Percentiles rank a stretch among this genome's conserved stretches.
Conservation (phyloP, 2,113 vertebrate species). For the Seriola quinqueradiata region DNA sequence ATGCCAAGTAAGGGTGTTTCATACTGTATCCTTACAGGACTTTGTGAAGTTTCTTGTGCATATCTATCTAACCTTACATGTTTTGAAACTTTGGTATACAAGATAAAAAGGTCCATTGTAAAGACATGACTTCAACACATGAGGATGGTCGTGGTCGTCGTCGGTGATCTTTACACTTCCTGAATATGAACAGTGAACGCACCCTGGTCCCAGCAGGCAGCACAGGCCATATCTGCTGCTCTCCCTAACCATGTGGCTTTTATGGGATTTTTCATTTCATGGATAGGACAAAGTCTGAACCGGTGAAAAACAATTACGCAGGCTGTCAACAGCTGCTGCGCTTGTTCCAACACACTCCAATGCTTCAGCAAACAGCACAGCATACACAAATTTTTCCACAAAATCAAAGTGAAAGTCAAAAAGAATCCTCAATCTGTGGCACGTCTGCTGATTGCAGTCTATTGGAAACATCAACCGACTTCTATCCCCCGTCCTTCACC, state of each 20-base stretch:
- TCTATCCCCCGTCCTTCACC: constrained; percentile 27
- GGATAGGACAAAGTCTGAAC: constrained; percentile 68
- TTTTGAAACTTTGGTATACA: neutral
- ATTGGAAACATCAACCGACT: constrained; percentile 18
- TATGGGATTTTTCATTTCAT: constrained; percentile 67
- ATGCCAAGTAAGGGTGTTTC: neutral
- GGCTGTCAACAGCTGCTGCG: constrained; percentile 67
- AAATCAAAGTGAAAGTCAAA: constrained; percentile 52
- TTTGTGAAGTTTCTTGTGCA: neutral
- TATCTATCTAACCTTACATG: neutral
- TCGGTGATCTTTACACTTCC: constrained; percentile 24
- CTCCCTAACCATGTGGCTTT: constrained; percentile 52
- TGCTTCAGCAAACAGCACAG: constrained; percentile 53
- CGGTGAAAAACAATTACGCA: constrained; percentile 72
- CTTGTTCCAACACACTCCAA: constrained; percentile 49
- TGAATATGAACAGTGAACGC: neutral
- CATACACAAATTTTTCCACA: constrained; percentile 38
- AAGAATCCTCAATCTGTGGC: constrained; percentile 7
- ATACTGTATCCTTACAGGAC: too few relatives aligned
- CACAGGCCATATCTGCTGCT: constrained; percentile 32
- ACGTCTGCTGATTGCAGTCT: constrained; percentile 13
- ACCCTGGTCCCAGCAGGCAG: constrained; percentile 2
- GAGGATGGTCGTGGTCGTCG: constrained; percentile 4
- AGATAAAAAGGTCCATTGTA: neutral
- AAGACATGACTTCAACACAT: constrained; percentile 10